Base-by-base conservation (phyloP, 1,140 invertebrate genomes). In the Heliconius himera region DNA sequence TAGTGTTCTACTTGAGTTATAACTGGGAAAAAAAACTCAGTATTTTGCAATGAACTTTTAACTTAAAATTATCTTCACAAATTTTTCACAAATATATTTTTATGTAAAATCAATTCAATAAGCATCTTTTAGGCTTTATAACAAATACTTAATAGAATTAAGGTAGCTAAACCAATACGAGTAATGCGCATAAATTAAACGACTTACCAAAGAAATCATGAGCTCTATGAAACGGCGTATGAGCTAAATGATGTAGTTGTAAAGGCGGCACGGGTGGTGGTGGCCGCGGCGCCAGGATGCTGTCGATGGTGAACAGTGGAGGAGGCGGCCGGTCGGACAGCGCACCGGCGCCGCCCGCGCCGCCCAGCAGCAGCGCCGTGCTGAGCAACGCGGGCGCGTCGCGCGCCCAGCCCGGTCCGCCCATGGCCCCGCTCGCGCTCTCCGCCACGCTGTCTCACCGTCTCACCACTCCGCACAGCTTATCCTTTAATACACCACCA, bases 281-380 rank as follows among this genome's bases (percentile, higher is more conserved):
- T 74, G 94, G 93, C 18, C 95, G 93, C 38, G 96, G 96, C 29
- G 96, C 97, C 85, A 98, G 91, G 77, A 97, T 97, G 91, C 97
- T 97, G 91, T 98, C 97, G 83, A 97, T 98, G 81, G 97, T 97
- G 88, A 97, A 97, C 49, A 97, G 94, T 46, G 97, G 97, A 71
- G 96, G 95, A 3, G 96, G 95, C 94, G 56, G 95, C 90, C 51
- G 95, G 90, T 87, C 95, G 83, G 86, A 84, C 84, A 91, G 84
- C 72, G 79, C 41, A 72, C 78, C 78, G 79, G 85, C 82, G 82
- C 91, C 88, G 54, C 81, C 79, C 81, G 86, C 84, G 85, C 93
- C 89, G 83, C 90, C 91, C 85, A 91, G 86, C 87, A 93, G 90
- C 87, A 93, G 89, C 86, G 89, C 93, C 89, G 90, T 93, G 88